Conservation (phyloP, 2,113 vertebrate genomes). For the Orycteropus afer region DNA sequence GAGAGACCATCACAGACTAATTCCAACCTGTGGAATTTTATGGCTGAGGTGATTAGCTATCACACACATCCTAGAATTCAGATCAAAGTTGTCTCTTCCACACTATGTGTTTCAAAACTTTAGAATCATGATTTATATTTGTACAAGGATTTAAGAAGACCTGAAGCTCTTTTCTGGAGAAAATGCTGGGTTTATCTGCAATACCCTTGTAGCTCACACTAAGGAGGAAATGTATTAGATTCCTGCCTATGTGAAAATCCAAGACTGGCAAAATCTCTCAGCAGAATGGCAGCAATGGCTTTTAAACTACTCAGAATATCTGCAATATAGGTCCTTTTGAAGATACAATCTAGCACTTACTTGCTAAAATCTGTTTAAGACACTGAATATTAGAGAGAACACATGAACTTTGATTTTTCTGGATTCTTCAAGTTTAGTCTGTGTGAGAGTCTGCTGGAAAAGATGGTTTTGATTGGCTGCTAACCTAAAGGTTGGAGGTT, state of each 20-base stretch:
- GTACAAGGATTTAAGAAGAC: not conserved
- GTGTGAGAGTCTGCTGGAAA: not conserved
- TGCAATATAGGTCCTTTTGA: not conserved
- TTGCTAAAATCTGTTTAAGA: not conserved
- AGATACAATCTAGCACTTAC: constrained; percentile 3
- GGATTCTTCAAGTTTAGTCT: constrained; percentile 1
- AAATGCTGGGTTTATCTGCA: not conserved
- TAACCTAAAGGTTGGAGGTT: not conserved
- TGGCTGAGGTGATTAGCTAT: not conserved
- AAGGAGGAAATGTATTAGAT: not conserved
- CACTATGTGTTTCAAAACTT: not conserved
- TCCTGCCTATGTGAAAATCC: not conserved
- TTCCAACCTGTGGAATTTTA: not conserved
- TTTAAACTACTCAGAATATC: not conserved
- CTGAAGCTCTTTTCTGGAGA: not conserved
- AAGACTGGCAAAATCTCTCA: not conserved
- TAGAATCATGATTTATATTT: not conserved
- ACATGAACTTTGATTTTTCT: not conserved
- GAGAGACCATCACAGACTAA: constrained; percentile 23
- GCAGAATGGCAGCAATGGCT: not conserved
- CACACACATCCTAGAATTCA: not conserved
- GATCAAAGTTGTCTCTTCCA: not conserved
- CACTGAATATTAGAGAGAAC: not conserved
- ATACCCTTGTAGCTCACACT: not conserved
- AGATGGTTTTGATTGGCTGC: not conserved